These are phyloP conservation scores for Cyclina sinensis DNA, from an alignment of 1,140 invertebrate genomes.

Conservation along the genomic window DNA sequence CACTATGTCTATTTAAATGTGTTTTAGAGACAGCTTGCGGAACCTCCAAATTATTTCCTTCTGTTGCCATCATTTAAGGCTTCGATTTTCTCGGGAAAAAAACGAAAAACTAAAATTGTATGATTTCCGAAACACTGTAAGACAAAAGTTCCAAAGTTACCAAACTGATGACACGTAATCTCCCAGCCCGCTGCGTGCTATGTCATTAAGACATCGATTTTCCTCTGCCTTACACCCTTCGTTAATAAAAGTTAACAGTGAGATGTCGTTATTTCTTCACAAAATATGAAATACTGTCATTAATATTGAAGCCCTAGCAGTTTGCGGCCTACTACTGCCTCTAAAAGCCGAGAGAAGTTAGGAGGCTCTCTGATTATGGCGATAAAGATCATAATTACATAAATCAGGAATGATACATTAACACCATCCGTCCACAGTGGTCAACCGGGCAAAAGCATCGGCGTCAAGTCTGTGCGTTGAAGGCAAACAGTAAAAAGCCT, in stretches of 20 bases:
- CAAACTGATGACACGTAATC: conserved; percentile 38
- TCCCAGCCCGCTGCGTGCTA: neutral
- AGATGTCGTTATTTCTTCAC: conserved; percentile 58
- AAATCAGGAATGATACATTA: conserved; percentile 48
- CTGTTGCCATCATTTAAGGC: neutral
- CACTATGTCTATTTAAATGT: neutral
- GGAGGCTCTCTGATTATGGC: conserved; percentile 21
- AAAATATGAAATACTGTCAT: conserved; percentile 63
- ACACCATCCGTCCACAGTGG: conserved; percentile 29
- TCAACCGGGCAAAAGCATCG: neutral
- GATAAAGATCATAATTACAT: conserved; percentile 55
- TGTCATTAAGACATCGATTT: conserved; percentile 58
- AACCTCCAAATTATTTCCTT: neutral
- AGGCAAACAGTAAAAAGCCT: too few relatives aligned
- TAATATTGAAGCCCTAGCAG: conserved; percentile 60
- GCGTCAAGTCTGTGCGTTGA: too few relatives aligned
- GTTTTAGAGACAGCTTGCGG: too few relatives aligned
- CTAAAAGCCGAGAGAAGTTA: conserved; percentile 52
- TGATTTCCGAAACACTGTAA: conserved; percentile 38
- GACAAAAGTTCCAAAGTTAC: conserved; percentile 32
- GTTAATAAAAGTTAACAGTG: conserved; percentile 62
- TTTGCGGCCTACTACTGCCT: conserved; percentile 23
- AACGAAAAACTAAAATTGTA: conserved; percentile 24
- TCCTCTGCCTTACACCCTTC: conserved; percentile 39
- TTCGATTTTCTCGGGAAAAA: conserved; percentile 42